Conservation (phyloP, 2,888 invertebrate genomes). For the Allygus modestus region DNA sequence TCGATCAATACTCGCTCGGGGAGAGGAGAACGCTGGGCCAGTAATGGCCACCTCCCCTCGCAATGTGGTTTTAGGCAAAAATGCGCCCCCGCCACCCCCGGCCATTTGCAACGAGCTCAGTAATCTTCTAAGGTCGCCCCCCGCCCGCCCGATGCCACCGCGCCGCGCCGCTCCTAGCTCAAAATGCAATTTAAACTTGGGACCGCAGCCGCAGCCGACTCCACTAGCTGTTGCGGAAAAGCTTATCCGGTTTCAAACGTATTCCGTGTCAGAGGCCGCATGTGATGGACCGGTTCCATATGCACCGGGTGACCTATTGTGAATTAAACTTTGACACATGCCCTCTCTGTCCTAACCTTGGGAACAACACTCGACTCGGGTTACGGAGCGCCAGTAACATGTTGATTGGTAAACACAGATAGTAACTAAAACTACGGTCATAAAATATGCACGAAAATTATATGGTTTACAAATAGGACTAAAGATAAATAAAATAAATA, state of each 20-base stretch:
- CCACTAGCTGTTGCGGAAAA: slow-evolving; percentile 53
- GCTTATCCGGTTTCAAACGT: slow-evolving; percentile 61
- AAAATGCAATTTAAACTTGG: slow-evolving; percentile 65
- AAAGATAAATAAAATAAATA: too few relatives aligned
- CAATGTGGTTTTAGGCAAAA: slow-evolving; percentile 62
- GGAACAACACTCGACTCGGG: neutral
- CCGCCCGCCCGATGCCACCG: slow-evolving; percentile 13
- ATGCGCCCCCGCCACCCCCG: slow-evolving; percentile 56
- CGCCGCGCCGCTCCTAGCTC: slow-evolving; percentile 48
- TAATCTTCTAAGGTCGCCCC: slow-evolving; percentile 62
- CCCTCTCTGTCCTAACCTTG: neutral
- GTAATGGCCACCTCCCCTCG: slow-evolving; percentile 61
- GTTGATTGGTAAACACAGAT: too few relatives aligned
- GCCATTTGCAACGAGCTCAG: slow-evolving; percentile 64
- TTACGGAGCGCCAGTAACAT: too few relatives aligned
- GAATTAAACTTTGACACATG: slow-evolving; percentile 41
- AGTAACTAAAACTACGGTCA: too few relatives aligned
- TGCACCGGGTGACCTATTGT: slow-evolving; percentile 16
- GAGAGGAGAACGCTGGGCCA: slow-evolving; percentile 49
- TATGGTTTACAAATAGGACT: too few relatives aligned
- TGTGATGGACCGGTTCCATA: slow-evolving; percentile 16
- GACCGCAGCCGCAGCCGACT: slow-evolving; percentile 54
- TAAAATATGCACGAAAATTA: too few relatives aligned
- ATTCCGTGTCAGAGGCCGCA: slow-evolving; percentile 32
- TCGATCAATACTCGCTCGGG: slow-evolving; percentile 55